Conservation (phyloP, 2,797 vertebrate species). For the Allobates femoralis region DNA sequence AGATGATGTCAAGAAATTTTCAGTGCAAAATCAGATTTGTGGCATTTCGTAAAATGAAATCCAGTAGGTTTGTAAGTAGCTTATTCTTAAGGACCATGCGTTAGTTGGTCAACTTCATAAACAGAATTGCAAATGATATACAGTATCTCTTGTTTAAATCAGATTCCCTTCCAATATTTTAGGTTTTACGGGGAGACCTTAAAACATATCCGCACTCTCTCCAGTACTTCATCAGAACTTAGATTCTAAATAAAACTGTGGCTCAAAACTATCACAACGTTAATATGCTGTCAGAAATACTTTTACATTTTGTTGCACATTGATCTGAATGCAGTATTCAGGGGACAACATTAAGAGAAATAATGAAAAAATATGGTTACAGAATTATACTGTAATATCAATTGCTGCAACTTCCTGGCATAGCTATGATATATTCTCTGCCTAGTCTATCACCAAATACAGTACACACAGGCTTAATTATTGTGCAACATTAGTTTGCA, state of each 20-base stretch:
- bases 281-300: constrained; percentile 26
- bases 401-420: constrained; percentile 65
- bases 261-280: constrained; percentile 30
- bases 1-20: constrained; percentile 80
- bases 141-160: not conserved
- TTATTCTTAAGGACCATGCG: constrained; percentile 66
- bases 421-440: constrained; percentile 76
- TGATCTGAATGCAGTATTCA: constrained; percentile 12
- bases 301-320: constrained; percentile 28
- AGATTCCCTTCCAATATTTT: constrained; percentile 41
- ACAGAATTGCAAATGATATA: constrained; percentile 41
- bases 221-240: constrained; percentile 50
- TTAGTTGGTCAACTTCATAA: constrained; percentile 69
- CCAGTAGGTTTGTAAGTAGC: constrained; percentile 76
- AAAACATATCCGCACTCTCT: constrained; percentile 13
- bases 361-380: constrained; percentile 38
- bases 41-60: constrained; percentile 77
- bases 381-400: constrained; percentile 28
- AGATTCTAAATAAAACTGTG: constrained; percentile 38
- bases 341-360: constrained; percentile 12
- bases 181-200: not conserved
- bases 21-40: constrained; percentile 88
- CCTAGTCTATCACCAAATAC: constrained; percentile 75
- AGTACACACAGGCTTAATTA: constrained; percentile 80
- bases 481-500: constrained; percentile 79